These are phyloP conservation scores for Halcyon senegalensis DNA, from an alignment of 2,113 vertebrate genomes.

Conservation along the genomic window DNA sequence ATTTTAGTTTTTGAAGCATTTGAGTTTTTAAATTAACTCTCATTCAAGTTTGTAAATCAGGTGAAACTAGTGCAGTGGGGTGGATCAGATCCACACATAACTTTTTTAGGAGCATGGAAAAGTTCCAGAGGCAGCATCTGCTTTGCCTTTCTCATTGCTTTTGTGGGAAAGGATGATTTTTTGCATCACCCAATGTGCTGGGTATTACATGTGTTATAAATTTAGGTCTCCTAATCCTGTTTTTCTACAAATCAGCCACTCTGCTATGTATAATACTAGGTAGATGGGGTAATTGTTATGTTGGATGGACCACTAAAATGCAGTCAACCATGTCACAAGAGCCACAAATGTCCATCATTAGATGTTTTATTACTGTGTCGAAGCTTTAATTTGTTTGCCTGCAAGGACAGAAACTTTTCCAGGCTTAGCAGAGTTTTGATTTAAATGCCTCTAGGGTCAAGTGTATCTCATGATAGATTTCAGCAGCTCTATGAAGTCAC, in stretches of 20 bases:
- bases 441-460: conserved; percentile 7
- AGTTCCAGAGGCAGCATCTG: neutral
- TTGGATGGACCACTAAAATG: neutral
- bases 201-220: neutral
- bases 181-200: rapidly evolving
- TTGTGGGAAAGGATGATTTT: neutral
- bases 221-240: neutral
- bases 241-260: neutral
- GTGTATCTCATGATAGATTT: neutral
- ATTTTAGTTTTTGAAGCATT: neutral
- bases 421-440: neutral
- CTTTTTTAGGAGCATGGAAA: neutral
- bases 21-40: neutral
- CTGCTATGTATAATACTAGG: neutral
- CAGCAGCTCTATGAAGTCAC: conserved; percentile 5
- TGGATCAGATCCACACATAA: neutral
- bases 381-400: neutral
- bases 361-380: neutral
- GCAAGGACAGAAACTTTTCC: neutral
- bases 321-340: neutral
- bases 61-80: neutral
- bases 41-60: neutral
- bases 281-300: neutral
- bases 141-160: neutral
- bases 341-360: neutral